These are phyloP conservation scores for Watersipora subatra DNA, from an alignment of 1,140 invertebrate genomes.

Conservation along the genomic window DNA sequence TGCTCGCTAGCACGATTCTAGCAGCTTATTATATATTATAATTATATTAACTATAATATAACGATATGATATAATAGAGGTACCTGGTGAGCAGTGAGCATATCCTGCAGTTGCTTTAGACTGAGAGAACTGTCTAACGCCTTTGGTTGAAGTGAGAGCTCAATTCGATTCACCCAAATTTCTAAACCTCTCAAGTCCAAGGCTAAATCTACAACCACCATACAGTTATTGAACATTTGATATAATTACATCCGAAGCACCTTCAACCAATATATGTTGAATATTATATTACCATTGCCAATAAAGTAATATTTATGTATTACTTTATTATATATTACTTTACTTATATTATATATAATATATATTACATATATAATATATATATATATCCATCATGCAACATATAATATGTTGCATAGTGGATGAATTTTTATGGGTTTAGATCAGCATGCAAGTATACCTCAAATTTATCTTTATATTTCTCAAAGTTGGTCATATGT, in stretches of 20 bases:
- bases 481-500: too few species aligned
- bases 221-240: background rate
- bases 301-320: background rate
- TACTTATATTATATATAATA: background rate
- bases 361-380: background rate
- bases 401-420: too few species aligned
- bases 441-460: too few species aligned
- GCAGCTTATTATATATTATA: too few species aligned
- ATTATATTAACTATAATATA: too few species aligned
- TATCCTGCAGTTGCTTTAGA: slow-evolving; percentile 24
- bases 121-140: slow-evolving; percentile 24
- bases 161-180: slow-evolving; percentile 53
- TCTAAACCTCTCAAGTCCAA: slow-evolving; percentile 42
- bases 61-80: too few species aligned
- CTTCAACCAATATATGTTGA: background rate
- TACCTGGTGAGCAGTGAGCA: slow-evolving; percentile 34
- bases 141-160: slow-evolving; percentile 24
- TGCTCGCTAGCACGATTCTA: too few species aligned
- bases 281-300: background rate
- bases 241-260: background rate
- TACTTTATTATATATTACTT: background rate
- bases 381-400: too few species aligned
- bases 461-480: too few species aligned
- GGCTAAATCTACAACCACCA: slow-evolving; percentile 19
- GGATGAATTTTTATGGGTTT: too few species aligned